Conservation (phyloP, 2,888 invertebrate genomes). For the Panopea generosa region DNA sequence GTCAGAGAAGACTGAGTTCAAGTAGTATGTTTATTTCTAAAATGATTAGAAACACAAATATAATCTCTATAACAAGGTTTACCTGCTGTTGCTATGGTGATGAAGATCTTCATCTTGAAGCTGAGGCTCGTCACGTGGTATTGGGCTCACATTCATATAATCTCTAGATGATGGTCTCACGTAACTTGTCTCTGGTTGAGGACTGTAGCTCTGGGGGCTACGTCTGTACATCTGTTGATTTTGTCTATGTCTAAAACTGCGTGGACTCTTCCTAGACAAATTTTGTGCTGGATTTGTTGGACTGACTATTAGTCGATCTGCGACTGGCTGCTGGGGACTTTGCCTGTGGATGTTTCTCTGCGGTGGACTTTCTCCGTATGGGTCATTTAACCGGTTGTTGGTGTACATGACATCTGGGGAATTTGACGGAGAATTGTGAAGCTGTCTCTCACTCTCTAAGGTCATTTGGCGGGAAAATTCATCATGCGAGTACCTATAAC, state of each 20-base stretch:
- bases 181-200: slow-evolving; percentile 30
- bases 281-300: slow-evolving; percentile 30
- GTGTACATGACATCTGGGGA: slow-evolving; percentile 42
- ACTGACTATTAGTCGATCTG: slow-evolving; percentile 42
- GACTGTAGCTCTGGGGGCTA: slow-evolving; percentile 28
- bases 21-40: no score
- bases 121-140: slow-evolving; percentile 55
- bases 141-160: slow-evolving; percentile 54
- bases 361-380: slow-evolving; percentile 11
- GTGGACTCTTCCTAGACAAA: slow-evolving; percentile 23
- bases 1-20: no score
- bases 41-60: no score
- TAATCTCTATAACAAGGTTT: no score
- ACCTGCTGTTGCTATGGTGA: slow-evolving; percentile 10
- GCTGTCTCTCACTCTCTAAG: slow-evolving; percentile 33
- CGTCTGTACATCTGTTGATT: slow-evolving; percentile 3
- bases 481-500: slow-evolving; percentile 61
- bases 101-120: slow-evolving; percentile 42
- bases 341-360: slow-evolving; percentile 5
- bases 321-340: neutral
- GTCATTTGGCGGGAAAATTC: slow-evolving; percentile 54
- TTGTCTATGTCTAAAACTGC: neutral
- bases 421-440: slow-evolving; percentile 52
- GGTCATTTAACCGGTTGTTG: slow-evolving; percentile 16
- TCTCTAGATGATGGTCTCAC: slow-evolving; percentile 45